Conservation (phyloP, 2,113 vertebrate genomes). For the Ascaphus truei region DNA sequence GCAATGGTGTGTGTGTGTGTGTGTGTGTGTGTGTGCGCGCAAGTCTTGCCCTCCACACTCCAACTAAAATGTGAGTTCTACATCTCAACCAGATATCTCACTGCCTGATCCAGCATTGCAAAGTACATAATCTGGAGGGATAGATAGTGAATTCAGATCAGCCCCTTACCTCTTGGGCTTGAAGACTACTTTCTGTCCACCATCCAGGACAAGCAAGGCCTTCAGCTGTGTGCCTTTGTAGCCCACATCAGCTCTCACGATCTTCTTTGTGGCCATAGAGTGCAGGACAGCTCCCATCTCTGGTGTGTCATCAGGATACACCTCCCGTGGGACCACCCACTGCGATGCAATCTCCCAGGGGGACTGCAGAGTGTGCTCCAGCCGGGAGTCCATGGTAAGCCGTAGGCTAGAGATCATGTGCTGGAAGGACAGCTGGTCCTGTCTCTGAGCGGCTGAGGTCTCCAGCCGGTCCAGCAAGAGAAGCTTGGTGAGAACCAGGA, state of each 20-base stretch:
- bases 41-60: no score
- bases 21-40: no score
- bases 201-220: constrained; percentile 89
- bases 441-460: constrained; percentile 83
- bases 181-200: constrained; percentile 97
- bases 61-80: no score
- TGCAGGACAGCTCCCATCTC: constrained; percentile 90
- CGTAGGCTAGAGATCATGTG: constrained; percentile 85
- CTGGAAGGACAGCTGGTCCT: constrained; percentile 89
- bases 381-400: constrained; percentile 76
- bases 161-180: constrained; percentile 86
- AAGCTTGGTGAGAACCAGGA: constrained; percentile 96
- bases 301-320: constrained; percentile 92
- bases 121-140: no score
- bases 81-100: no score
- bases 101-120: no score
- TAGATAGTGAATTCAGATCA: no score
- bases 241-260: constrained; percentile 90
- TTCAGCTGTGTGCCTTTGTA: constrained; percentile 97
- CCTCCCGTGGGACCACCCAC: constrained; percentile 95
- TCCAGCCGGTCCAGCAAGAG: constrained; percentile 95
- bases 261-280: constrained; percentile 78
- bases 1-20: no score
- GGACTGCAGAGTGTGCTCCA: constrained; percentile 91
- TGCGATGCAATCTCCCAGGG: constrained; percentile 96